These are phyloP conservation scores for Mormyrops attenuatus DNA, from an alignment of 2,797 vertebrate species.

Conservation along the genomic window DNA sequence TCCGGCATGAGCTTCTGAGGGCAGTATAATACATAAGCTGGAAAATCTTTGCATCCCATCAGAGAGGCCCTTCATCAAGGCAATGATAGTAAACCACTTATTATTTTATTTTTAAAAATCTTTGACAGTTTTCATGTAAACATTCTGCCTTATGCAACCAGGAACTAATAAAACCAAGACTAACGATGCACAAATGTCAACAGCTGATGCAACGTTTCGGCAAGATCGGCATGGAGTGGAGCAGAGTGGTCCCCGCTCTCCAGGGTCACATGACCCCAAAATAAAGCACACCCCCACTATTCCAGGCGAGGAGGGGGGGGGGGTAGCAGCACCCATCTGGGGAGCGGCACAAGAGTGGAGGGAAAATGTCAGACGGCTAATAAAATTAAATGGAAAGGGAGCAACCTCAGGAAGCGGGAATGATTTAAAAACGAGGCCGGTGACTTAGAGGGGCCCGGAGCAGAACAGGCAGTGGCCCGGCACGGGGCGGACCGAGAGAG, in stretches of 20 bases:
- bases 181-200: constrained; percentile 12
- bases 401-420: background rate
- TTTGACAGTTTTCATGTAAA: background rate
- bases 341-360: background rate
- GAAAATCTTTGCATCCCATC: background rate
- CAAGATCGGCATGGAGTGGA: background rate
- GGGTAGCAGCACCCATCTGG: background rate
- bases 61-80: background rate
- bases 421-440: background rate
- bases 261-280: background rate
- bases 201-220: background rate
- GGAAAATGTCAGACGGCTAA: background rate
- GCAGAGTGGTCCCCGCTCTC: background rate
- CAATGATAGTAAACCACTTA: background rate
- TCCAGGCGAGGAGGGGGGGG: background rate
- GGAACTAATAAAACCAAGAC: background rate
- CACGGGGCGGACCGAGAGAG: background rate
- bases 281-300: background rate
- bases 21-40: background rate
- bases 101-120: background rate
- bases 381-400: background rate
- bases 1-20: background rate
- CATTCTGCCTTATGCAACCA: constrained; percentile 10
- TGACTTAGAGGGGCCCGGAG: background rate
- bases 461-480: background rate